Conservation (phyloP, 2,888 invertebrate genomes). For the Tillus elongatus region DNA sequence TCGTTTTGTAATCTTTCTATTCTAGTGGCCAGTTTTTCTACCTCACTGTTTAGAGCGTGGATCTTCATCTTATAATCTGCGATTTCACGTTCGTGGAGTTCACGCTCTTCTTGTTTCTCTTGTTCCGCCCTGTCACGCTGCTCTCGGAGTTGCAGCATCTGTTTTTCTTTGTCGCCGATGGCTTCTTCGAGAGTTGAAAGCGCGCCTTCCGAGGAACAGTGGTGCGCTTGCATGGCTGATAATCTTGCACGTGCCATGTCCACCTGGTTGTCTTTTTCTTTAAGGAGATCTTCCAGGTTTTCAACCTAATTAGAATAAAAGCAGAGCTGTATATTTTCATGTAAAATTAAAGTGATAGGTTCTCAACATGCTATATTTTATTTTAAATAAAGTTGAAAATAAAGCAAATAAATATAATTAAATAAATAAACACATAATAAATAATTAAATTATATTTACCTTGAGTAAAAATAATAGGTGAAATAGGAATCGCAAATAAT, state of each 20-base stretch:
- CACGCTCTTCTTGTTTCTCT: conserved; percentile 92
- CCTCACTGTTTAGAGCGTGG: conserved; percentile 83
- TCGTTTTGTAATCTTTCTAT: conserved; percentile 83
- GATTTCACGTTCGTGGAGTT: conserved; percentile 83
- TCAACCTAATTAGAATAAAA: conserved; percentile 64
- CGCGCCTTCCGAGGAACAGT: conserved; percentile 88
- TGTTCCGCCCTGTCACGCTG: conserved; percentile 92
- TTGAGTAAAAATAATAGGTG: too few relatives aligned
- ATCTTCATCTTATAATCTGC: conserved; percentile 93
- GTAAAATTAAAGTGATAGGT: too few relatives aligned
- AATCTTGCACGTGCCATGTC: conserved; percentile 86
- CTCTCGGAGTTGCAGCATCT: conserved; percentile 88
- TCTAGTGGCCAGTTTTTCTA: conserved; percentile 77
- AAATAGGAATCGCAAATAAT: too few relatives aligned
- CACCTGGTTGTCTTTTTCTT: conserved; percentile 97
- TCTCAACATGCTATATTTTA: too few relatives aligned
- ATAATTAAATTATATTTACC: too few relatives aligned
- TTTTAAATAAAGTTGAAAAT: too few relatives aligned
- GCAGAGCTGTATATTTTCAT: too few relatives aligned
- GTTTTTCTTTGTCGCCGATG: conserved; percentile 93
- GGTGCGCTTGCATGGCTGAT: conserved; percentile 90
- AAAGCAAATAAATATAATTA: too few relatives aligned
- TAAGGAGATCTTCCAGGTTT: conserved; percentile 90
- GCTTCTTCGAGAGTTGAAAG: conserved; percentile 89
- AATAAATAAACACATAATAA: too few relatives aligned